Conservation (phyloP, 2,113 vertebrate genomes). For the Xenopus laevis region DNA sequence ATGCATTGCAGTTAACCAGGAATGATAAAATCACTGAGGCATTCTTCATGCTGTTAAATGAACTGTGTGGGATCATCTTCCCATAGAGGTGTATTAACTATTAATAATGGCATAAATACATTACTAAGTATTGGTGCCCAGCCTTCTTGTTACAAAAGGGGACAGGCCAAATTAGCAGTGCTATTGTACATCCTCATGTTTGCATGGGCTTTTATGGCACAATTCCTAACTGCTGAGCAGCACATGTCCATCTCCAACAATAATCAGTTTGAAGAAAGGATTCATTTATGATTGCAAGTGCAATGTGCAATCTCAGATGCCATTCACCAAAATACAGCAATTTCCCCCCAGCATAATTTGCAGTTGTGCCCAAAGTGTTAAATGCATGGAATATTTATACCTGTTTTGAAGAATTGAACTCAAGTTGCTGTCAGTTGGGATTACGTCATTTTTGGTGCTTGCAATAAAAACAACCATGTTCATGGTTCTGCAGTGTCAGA, state of each 20-base stretch:
- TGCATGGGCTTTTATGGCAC: background rate
- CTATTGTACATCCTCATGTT: background rate
- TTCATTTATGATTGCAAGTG: too few species aligned
- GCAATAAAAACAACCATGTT: too few species aligned
- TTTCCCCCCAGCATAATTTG: too few species aligned
- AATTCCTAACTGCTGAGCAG: background rate
- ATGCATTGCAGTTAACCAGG: slow-evolving; percentile 23
- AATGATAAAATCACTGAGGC: slow-evolving; percentile 14
- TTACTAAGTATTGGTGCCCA: background rate
- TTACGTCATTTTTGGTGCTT: too few species aligned
- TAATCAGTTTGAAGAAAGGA: too few species aligned
- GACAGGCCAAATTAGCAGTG: background rate
- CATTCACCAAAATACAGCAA: too few species aligned
- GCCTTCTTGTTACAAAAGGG: background rate
- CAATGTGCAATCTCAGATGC: too few species aligned
- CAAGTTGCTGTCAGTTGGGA: too few species aligned
- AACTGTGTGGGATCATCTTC: slow-evolving; percentile 13
- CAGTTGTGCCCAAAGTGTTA: too few species aligned
- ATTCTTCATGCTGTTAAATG: slow-evolving; percentile 18
- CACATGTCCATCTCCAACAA: background rate
- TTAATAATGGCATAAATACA: slow-evolving; percentile 25
- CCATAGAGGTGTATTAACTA: slow-evolving; percentile 23
- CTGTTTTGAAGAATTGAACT: too few species aligned
- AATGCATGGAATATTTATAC: too few species aligned
- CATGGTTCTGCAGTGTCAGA: too few species aligned